Percentiles rank a stretch among this genome's conserved stretches.
phyloP scores from a whole-genome alignment of 2,888 invertebrate genomes.

The Ashinkailepas kermadecensis region DNA sequence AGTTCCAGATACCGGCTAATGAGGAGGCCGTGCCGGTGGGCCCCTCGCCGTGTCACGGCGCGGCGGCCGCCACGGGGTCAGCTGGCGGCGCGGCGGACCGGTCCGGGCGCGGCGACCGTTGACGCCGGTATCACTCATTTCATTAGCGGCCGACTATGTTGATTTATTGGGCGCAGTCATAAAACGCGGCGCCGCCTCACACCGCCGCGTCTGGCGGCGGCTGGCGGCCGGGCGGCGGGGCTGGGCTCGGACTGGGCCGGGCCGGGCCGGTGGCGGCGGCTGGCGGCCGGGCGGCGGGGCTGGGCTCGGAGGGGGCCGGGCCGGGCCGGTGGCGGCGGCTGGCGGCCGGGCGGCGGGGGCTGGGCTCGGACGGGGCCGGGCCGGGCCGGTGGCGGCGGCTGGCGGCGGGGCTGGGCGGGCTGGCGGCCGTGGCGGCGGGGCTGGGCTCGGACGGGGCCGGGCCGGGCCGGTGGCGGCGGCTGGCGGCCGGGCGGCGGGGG shows the following conservation, averaged over 20 bases:
- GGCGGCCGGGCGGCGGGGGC: too few species aligned
- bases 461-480: too few species aligned
- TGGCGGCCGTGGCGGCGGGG: too few species aligned
- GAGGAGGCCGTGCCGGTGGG: neutral
- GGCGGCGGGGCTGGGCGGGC: too few species aligned
- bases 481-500: too few species aligned
- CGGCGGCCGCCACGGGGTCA: neutral
- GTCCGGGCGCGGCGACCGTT: neutral
- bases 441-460: too few species aligned
- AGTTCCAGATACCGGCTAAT: neutral
- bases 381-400: too few species aligned
- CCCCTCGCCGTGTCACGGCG: neutral
- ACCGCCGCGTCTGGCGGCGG: neutral
- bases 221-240: neutral
- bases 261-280: neutral
- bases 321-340: too few species aligned
- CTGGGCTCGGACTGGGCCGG: neutral
- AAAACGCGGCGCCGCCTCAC: neutral
- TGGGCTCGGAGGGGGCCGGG: too few species aligned
- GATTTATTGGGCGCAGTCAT: conserved; percentile 7
- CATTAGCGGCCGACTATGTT: neutral
- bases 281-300: neutral
- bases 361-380: neutral
- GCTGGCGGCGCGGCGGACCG: neutral
- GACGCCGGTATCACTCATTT: conserved; percentile 2